A percentile compares a stretch with the other conserved stretches of the same genome.
Conservation (phyloP, 2,113 vertebrate genomes). For the Cynoglossus semilaevis region DNA sequence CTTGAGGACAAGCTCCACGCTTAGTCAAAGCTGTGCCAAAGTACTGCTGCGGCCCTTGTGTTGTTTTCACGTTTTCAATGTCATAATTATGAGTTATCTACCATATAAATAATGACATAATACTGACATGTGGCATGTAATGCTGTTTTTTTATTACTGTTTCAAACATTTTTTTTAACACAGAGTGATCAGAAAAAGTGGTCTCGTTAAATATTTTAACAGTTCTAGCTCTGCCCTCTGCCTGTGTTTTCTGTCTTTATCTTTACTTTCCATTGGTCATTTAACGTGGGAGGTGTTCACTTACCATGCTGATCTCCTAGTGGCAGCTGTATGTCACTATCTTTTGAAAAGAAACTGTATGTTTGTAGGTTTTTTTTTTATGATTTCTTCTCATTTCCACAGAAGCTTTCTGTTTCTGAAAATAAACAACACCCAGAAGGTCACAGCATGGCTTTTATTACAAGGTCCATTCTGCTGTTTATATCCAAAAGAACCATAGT, state of each 20-base stretch:
- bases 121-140: background rate
- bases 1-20: conserved; percentile 48
- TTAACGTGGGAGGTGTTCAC: too few relatives aligned
- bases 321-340: too few relatives aligned
- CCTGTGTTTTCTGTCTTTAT: too few relatives aligned
- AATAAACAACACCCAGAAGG: conserved; percentile 11
- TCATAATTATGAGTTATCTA: conserved; percentile 16
- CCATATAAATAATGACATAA: background rate
- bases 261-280: too few relatives aligned
- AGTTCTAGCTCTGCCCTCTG: too few relatives aligned
- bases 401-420: conserved; percentile 16
- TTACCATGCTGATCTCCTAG: too few relatives aligned
- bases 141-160: background rate
- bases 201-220: too few relatives aligned
- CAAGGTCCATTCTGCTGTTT: conserved; percentile 15
- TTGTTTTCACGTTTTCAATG: conserved; percentile 14
- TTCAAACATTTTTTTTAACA: too few relatives aligned
- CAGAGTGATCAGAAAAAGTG: too few relatives aligned
- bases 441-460: conserved; percentile 1
- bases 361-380: too few relatives aligned
- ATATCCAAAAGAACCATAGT: conserved; percentile 11
- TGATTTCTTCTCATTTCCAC: background rate
- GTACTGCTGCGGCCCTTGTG: conserved; percentile 35
- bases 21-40: conserved; percentile 33
- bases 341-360: too few relatives aligned